phyloP scores from a whole-genome alignment of 2,888 invertebrate genomes.

The Lamproptera curius region DNA sequence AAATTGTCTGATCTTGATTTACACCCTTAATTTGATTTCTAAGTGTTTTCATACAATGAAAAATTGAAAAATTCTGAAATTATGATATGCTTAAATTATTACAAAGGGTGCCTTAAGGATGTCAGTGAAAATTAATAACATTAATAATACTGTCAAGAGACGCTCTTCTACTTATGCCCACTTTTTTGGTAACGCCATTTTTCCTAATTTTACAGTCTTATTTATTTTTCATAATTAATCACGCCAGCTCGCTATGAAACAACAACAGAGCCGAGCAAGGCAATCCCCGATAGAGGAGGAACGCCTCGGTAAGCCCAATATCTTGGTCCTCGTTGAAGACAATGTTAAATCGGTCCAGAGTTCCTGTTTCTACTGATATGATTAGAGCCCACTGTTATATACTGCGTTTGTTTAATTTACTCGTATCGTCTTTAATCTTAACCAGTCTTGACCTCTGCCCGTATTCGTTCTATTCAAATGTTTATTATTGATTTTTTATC shows the following conservation, averaged over 20 bases:
- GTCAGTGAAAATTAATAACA: conserved; percentile 27
- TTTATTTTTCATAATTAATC: conserved; percentile 45
- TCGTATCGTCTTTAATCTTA: conserved; percentile 56
- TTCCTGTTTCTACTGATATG: conserved; percentile 66
- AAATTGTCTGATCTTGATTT: conserved; percentile 24
- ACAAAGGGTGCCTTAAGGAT: neutral
- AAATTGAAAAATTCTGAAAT: neutral
- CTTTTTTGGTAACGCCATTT: conserved; percentile 19
- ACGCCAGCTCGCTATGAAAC: conserved; percentile 45
- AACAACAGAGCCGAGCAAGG: conserved; percentile 27
- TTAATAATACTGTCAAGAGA: conserved; percentile 37
- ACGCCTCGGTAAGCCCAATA: conserved; percentile 33
- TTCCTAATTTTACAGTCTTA: conserved; percentile 54
- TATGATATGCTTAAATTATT: neutral
- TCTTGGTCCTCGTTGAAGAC: conserved; percentile 62
- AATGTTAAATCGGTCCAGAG: conserved; percentile 40
- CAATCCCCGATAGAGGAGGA: conserved; percentile 24
- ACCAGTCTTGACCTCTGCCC: conserved; percentile 66
- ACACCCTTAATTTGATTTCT: conserved; percentile 27
- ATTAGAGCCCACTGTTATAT: conserved; percentile 49
- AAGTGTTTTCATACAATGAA: conserved; percentile 21
- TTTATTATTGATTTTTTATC: conserved; percentile 40
- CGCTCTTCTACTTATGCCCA: too few relatives aligned
- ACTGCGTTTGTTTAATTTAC: conserved; percentile 49
- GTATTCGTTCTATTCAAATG: conserved; percentile 30